Evolutionary conservation across 2,797 vertebrate species (phyloP).

Genomic region (Otus scops): DNA sequence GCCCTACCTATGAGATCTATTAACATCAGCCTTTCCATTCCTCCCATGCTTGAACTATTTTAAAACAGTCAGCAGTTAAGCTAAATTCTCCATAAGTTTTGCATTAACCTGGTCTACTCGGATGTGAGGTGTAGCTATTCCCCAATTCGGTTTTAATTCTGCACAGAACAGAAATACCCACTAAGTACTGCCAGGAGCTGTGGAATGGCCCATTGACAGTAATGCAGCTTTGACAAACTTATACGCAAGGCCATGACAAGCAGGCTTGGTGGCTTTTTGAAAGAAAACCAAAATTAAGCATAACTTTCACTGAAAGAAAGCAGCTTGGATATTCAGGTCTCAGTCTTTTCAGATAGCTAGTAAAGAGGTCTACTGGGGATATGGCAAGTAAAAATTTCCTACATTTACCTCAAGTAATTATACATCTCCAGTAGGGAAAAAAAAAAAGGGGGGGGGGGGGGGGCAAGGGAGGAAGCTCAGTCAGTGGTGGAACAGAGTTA

Average conservation of each 20-base stretch:
- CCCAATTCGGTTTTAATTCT: background rate
- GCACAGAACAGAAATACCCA: background rate
- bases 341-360: background rate
- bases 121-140: background rate
- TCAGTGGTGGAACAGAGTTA: background rate
- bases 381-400: background rate
- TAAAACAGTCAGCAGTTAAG: background rate
- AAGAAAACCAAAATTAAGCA: background rate
- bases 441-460: rapidly evolving
- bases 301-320: background rate
- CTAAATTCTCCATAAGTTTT: background rate
- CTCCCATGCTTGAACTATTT: background rate
- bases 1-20: background rate
- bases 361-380: background rate
- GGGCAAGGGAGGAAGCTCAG: too few relatives aligned
- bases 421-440: background rate
- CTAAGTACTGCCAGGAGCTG: background rate
- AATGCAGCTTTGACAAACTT: background rate
- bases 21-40: background rate
- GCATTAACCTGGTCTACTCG: background rate
- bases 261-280: background rate
- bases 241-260: background rate
- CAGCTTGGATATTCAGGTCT: background rate
- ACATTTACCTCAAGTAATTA: background rate
- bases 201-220: background rate